Evolutionary conservation across 92 coral and sea anemone species (phyloP).

Genomic region (Umimayanthus chanpuru): DNA sequence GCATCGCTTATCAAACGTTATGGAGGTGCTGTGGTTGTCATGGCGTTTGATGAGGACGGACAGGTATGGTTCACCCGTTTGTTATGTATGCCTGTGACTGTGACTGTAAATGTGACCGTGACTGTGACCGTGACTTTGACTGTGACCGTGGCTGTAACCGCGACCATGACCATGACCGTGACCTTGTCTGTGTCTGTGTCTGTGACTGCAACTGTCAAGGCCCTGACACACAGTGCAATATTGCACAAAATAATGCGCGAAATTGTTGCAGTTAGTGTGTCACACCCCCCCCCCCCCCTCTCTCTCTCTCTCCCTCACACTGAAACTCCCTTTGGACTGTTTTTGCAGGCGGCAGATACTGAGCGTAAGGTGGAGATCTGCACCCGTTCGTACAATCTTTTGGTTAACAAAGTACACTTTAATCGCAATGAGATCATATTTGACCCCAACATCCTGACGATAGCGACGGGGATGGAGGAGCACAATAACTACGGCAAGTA

Average conservation of each 20-base stretch:
- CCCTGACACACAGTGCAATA: too few species aligned
- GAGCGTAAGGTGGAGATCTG: slow-evolving; percentile 91
- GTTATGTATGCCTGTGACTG: background rate
- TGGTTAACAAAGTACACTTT: slow-evolving; percentile 85
- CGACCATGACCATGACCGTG: too few species aligned
- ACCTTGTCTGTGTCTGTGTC: too few species aligned
- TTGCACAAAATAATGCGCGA: too few species aligned
- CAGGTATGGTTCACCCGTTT: slow-evolving; percentile 60
- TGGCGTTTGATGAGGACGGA: slow-evolving; percentile 97
- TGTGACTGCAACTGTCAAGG: too few species aligned
- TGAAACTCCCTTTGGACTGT: background rate
- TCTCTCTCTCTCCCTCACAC: background rate
- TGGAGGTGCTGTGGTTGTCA: slow-evolving; percentile 93
- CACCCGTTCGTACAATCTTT: slow-evolving; percentile 82
- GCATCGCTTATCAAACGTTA: slow-evolving; percentile 86
- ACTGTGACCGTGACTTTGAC: background rate
- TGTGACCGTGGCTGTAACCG: too few species aligned
- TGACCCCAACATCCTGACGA: slow-evolving; percentile 97
- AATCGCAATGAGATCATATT: slow-evolving; percentile 98
- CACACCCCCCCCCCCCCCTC: too few species aligned
- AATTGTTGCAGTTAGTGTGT: too few species aligned
- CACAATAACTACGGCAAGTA: slow-evolving; percentile 97
- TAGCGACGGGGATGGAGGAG: slow-evolving; percentile 98
- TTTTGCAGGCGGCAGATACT: slow-evolving; percentile 83
- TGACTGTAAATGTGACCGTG: background rate